Evolutionary conservation across 2,113 vertebrate species (phyloP).

Genomic region (Hypocryptadius cinnamomeus): DNA sequence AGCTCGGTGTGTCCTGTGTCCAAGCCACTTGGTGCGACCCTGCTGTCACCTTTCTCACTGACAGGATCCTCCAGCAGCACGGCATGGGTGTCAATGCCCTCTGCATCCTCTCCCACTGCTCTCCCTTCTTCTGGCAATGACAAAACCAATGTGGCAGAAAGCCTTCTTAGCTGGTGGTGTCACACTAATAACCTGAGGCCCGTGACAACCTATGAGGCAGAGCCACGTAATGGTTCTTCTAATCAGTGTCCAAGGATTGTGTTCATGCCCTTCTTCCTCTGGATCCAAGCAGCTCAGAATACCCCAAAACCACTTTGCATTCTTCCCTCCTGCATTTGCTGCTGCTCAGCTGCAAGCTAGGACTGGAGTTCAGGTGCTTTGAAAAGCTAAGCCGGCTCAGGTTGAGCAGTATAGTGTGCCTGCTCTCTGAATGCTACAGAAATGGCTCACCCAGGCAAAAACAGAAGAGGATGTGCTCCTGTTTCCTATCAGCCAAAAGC

Average conservation of each 20-base stretch:
- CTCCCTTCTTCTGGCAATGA: background rate
- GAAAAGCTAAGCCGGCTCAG: background rate
- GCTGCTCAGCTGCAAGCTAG: background rate
- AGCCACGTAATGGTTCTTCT: background rate
- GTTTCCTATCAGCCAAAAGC: background rate
- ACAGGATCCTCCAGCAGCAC: background rate
- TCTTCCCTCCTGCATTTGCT: background rate
- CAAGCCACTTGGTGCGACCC: background rate
- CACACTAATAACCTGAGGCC: background rate
- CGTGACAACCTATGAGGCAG: background rate
- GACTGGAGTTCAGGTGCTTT: background rate
- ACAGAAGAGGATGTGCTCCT: conserved; percentile 19
- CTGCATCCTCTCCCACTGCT: background rate
- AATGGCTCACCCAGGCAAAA: background rate
- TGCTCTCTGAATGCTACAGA: background rate
- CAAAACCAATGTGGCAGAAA: background rate
- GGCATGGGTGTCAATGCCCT: background rate
- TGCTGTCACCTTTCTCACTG: background rate
- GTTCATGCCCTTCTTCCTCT: background rate
- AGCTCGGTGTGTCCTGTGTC: background rate
- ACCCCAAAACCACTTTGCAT: background rate
- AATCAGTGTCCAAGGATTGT: background rate
- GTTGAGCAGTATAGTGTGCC: background rate
- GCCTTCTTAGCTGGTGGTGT: background rate
- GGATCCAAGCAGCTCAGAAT: background rate